Percentiles rank a stretch among this genome's conserved stretches.
Conservation (phyloP, 2,888 invertebrate genomes). For the Pandemis cinnamomeana region DNA sequence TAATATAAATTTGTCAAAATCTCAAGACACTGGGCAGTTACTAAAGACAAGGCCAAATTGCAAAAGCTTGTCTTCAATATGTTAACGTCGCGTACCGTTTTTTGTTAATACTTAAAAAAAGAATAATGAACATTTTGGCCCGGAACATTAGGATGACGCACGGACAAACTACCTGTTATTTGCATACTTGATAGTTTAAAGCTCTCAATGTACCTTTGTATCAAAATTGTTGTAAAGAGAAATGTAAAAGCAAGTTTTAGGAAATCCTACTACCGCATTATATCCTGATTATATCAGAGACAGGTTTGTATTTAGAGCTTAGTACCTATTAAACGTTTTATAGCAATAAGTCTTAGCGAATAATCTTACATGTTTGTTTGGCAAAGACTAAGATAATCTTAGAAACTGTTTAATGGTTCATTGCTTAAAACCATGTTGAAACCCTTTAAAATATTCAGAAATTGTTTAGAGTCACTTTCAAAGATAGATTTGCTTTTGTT, state of each 20-base stretch:
- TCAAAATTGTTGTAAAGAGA: background rate
- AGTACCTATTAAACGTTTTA: too few relatives aligned
- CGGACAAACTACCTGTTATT: constrained; percentile 42
- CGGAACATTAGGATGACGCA: constrained; percentile 50
- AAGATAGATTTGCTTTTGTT: background rate
- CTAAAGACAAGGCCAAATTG: constrained; percentile 57
- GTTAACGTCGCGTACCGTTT: constrained; percentile 57
- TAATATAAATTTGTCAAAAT: constrained; percentile 44
- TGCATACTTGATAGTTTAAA: background rate
- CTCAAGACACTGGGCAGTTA: constrained; percentile 27
- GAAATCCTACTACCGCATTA: too few relatives aligned
- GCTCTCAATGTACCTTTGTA: background rate
- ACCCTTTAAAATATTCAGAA: too few relatives aligned
- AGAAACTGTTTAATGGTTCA: too few relatives aligned
- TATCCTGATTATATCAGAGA: too few relatives aligned
- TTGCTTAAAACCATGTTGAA: too few relatives aligned
- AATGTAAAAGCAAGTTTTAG: too few relatives aligned
- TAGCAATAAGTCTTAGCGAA: too few relatives aligned
- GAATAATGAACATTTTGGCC: constrained; percentile 45
- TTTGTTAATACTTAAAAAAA: constrained; percentile 46
- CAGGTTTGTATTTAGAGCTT: too few relatives aligned
- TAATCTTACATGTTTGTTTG: too few relatives aligned
- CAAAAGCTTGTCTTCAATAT: constrained; percentile 67
- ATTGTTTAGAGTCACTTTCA: too few relatives aligned
- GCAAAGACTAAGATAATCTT: too few relatives aligned